These are phyloP conservation scores for Oligia strigilis DNA, from an alignment of 2,888 invertebrate genomes.

Conservation along the genomic window DNA sequence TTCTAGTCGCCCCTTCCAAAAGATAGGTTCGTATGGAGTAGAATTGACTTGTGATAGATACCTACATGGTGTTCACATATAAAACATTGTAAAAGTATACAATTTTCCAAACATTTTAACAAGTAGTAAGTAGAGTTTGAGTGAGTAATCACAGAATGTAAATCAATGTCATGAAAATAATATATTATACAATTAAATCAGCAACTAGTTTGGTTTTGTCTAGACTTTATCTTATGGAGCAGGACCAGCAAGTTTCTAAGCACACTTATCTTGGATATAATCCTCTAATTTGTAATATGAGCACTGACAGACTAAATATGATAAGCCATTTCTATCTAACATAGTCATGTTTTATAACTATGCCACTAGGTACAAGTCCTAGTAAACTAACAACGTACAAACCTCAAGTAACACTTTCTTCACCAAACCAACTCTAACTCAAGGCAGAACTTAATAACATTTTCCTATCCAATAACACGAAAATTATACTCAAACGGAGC, in stretches of 20 bases:
- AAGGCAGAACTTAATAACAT: constrained; percentile 53
- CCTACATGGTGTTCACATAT: no score
- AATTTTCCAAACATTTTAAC: no score
- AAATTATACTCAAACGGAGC: constrained; percentile 60
- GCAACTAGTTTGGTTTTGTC: background rate
- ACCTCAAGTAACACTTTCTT: constrained; percentile 31
- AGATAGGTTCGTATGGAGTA: no score
- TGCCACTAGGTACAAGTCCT: background rate
- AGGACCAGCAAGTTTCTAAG: background rate
- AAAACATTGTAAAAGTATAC: no score
- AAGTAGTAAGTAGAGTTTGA: no score
- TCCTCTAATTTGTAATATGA: background rate
- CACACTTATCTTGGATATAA: background rate
- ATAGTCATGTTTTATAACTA: background rate
- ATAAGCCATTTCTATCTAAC: background rate
- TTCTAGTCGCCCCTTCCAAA: no score
- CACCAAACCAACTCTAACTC: constrained; percentile 38
- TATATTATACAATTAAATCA: background rate
- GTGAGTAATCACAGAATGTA: no score
- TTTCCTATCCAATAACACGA: constrained; percentile 61
- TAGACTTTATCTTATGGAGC: background rate
- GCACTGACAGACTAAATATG: background rate
- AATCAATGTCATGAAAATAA: no score
- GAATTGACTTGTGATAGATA: no score
- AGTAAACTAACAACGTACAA: constrained; percentile 16